Evolutionary conservation across 2,797 vertebrate genomes (phyloP).

Genomic region (Staurois parvus): DNA sequence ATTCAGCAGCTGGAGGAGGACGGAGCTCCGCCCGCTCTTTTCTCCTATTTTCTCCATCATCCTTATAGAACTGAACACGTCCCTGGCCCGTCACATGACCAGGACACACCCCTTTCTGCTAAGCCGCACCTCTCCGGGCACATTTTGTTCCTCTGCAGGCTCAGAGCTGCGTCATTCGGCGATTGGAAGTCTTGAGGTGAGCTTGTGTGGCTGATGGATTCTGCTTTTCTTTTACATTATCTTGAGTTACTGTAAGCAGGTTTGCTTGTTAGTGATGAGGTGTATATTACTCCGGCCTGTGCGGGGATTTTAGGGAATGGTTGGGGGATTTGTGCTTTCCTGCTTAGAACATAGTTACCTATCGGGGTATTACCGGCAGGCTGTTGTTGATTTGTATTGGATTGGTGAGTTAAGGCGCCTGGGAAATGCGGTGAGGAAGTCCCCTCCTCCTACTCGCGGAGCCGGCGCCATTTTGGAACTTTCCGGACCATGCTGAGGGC

Average conservation of each 20-base stretch:
- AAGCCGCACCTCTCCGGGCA: background rate
- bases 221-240: background rate
- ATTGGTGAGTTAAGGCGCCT: too few relatives aligned
- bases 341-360: background rate
- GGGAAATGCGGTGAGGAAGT: background rate
- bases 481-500: background rate
- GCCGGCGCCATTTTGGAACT: constrained; percentile 26
- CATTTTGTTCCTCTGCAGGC: constrained; percentile 58
- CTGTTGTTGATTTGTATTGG: too few relatives aligned
- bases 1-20: background rate
- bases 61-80: background rate
- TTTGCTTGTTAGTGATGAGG: background rate
- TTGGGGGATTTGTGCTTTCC: too few relatives aligned
- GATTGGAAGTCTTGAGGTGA: background rate
- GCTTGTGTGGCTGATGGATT: background rate
- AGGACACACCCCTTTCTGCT: background rate
- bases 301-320: background rate
- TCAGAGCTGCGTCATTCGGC: constrained; percentile 45
- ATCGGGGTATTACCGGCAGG: rapidly evolving
- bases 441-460: background rate
- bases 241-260: too few relatives aligned
- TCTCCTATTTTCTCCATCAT: background rate
- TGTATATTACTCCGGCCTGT: background rate
- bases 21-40: background rate
- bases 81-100: background rate